phyloP scores from a whole-genome alignment of 2,888 invertebrate species.

The Leucania comma region DNA sequence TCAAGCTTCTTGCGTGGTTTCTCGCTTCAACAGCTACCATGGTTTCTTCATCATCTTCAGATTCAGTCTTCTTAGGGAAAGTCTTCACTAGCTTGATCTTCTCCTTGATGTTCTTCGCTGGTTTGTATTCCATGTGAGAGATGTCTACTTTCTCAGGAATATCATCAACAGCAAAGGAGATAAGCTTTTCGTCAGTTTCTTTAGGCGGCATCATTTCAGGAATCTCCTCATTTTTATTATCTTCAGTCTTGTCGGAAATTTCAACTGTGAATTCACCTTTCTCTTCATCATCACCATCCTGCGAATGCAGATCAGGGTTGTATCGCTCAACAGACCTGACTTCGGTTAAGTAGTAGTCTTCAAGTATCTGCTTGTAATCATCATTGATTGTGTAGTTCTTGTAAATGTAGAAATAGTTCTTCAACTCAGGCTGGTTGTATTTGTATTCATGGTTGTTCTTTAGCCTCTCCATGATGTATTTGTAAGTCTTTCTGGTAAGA shows the following conservation, averaged over 20 bases:
- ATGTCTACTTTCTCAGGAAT: slow-evolving; percentile 85
- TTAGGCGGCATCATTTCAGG: slow-evolving; percentile 82
- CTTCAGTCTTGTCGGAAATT: slow-evolving; percentile 78
- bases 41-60: slow-evolving; percentile 89
- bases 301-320: slow-evolving; percentile 74
- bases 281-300: slow-evolving; percentile 74
- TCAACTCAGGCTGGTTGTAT: slow-evolving; percentile 91
- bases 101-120: slow-evolving; percentile 88
- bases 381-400: slow-evolving; percentile 92
- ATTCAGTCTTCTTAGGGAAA: slow-evolving; percentile 86
- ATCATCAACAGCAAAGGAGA: slow-evolving; percentile 88
- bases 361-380: slow-evolving; percentile 90
- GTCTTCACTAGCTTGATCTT: slow-evolving; percentile 90
- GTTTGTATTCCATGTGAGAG: slow-evolving; percentile 80
- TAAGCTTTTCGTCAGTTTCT: slow-evolving; percentile 89
- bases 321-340: slow-evolving; percentile 90
- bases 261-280: slow-evolving; percentile 77
- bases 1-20: slow-evolving; percentile 86
- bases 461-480: slow-evolving; percentile 87
- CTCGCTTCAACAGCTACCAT: slow-evolving; percentile 91
- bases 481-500: slow-evolving; percentile 86
- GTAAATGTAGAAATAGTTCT: slow-evolving; percentile 93
- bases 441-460: slow-evolving; percentile 87
- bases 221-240: slow-evolving; percentile 77
- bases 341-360: slow-evolving; percentile 91